Percentiles rank a stretch among this genome's conserved stretches.
Conservation (phyloP, 2,797 vertebrate genomes). For the Cercopithecus neglectus region DNA sequence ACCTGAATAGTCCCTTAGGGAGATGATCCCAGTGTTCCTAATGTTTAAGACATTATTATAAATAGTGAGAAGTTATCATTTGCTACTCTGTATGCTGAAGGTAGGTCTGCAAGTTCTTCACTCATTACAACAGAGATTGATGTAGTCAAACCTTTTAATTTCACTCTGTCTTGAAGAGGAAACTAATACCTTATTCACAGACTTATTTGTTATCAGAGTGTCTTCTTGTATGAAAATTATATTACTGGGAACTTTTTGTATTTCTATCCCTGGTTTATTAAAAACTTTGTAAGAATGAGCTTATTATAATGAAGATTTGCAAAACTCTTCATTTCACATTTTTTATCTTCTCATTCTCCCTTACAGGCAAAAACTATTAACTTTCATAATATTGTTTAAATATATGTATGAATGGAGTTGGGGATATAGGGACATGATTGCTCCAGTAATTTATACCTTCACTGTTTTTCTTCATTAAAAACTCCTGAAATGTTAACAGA, state of each 20-base stretch:
- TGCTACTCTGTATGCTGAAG: not conserved
- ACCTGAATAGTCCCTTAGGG: not conserved
- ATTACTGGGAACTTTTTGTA: not conserved
- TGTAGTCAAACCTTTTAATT: not conserved
- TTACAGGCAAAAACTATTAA: not conserved
- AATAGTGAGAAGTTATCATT: not conserved
- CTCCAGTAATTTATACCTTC: not conserved
- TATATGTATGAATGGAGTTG: not conserved
- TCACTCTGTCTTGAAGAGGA: not conserved
- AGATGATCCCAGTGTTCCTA: not conserved
- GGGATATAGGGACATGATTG: not conserved
- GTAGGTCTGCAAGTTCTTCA: not conserved
- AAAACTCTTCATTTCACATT: not conserved
- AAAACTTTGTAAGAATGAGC: not conserved
- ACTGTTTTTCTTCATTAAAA: not conserved
- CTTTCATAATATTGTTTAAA: not conserved
- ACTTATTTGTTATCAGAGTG: not conserved
- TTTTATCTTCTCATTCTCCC: not conserved
- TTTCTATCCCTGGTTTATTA: not conserved
- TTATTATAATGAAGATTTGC: not conserved
- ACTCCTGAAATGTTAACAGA: not conserved
- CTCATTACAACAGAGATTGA: not conserved
- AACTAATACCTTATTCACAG: not conserved
- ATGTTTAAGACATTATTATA: not conserved
- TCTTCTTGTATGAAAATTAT: not conserved